Evolutionary conservation across 2,888 invertebrate genomes (phyloP), one percentile per base, ranked within the genome.

Genomic region (Junonia oenone): DNA sequence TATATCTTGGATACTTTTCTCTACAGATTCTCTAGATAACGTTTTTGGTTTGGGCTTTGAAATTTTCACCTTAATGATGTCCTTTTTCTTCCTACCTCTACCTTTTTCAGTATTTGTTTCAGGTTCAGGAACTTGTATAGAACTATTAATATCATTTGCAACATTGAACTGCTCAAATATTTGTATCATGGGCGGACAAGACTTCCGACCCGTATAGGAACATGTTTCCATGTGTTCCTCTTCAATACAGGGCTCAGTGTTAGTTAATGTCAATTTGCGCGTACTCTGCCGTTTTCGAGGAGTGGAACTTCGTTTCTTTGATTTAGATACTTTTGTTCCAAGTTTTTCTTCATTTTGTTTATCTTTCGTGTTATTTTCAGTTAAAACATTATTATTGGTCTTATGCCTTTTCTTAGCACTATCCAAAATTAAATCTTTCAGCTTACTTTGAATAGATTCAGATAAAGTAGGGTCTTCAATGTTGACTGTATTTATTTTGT

Each of bases 11-110:
- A 17, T 45, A 35, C 26, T 49, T 8, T 55, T 56, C 43, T 38
- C 19, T 19, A 59, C 52, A 49, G 51, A 59, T 27, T 63, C 65
- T 15, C 62, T 62, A 13, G 55, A 59, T 22, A 13, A 13, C n/a
- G 19, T 13, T 67, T 64, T 74, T 74, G 40, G 56, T 51, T 67
- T 76, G 1, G 88, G 88, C 56, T 75, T 79, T 8, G 69, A 59
- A 63, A 89, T 88, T 76, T 90, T 89, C 0, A 89, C 87, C 75
- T 79, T 86, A 14, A 89, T 87, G 0, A 88, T 58, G 48, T 87
- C 81, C 65, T 84, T 86, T 65, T 83, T 85, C 48, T 67, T 75
- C 60, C 59, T 75, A 2, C 58, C 62, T 67, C 69, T 75, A 15
- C 60, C 46, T 57, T 73, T 71, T 15, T 55, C 26, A 1, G 31